Evolutionary conservation across 2,797 vertebrate genomes (phyloP).

Genomic region (Alcedo quadribrachys): DNA sequence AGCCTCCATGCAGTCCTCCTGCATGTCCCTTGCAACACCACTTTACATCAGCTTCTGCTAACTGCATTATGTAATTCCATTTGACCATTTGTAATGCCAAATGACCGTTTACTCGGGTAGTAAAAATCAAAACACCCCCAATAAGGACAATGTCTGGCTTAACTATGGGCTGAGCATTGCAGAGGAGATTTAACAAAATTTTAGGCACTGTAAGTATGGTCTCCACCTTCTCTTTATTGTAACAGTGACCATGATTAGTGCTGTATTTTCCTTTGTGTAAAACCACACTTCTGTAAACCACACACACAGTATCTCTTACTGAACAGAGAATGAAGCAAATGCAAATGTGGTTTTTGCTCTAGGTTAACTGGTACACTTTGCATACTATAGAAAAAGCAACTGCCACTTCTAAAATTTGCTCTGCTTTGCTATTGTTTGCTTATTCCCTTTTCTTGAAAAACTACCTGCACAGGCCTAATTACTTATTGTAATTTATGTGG

Average conservation of each 20-base stretch:
- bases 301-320: not conserved
- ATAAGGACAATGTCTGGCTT: constrained; percentile 2
- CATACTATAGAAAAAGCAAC: not conserved
- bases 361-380: not conserved
- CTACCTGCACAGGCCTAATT: not conserved
- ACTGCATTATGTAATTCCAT: not conserved
- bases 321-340: not conserved
- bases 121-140: not conserved
- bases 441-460: not conserved
- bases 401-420: not conserved
- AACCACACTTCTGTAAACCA: not conserved
- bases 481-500: not conserved
- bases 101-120: not conserved
- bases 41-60: not conserved
- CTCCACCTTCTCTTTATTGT: not conserved
- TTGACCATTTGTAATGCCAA: too few relatives aligned
- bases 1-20: not conserved
- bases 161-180: not conserved
- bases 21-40: not conserved
- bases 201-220: not conserved
- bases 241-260: not conserved
- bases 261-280: not conserved
- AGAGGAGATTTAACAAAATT: constrained; percentile 39
- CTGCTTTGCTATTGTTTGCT: not conserved
- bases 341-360: not conserved